phyloP scores from a whole-genome alignment of 2,797 vertebrate genomes.

The Alcedo quadribrachys region DNA sequence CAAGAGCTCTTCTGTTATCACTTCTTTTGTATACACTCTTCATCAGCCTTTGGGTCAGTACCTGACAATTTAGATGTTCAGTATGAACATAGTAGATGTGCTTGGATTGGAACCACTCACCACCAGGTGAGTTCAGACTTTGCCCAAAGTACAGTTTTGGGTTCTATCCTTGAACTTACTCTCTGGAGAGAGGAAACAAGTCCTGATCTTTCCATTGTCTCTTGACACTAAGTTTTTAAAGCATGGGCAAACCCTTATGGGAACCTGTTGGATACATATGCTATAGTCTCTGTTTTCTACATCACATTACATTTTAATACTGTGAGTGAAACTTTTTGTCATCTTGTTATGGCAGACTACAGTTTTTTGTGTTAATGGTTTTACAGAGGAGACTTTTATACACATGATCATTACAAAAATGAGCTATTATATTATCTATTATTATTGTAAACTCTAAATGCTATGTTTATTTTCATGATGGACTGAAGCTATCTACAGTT shows the following conservation, averaged over 20 bases:
- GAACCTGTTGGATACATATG: neutral
- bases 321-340: neutral
- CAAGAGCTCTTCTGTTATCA: neutral
- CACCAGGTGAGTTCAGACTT: neutral
- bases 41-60: neutral
- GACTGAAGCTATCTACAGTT: neutral
- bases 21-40: neutral
- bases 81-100: fast-evolving
- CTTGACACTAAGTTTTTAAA: neutral
- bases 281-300: neutral
- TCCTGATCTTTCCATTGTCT: neutral
- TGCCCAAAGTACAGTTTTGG: neutral
- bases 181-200: neutral
- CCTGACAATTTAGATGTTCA: neutral
- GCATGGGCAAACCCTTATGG: neutral
- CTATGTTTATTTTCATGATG: neutral
- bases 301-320: neutral
- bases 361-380: neutral
- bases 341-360: neutral
- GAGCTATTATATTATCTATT: neutral
- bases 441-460: neutral
- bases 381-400: neutral
- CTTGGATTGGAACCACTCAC: neutral
- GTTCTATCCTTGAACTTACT: neutral
- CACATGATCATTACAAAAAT: neutral